Evolutionary conservation across 2,113 vertebrate genomes (phyloP), one percentile per base, ranked within the genome.

Genomic region (Rhagologus leucostigma): DNA sequence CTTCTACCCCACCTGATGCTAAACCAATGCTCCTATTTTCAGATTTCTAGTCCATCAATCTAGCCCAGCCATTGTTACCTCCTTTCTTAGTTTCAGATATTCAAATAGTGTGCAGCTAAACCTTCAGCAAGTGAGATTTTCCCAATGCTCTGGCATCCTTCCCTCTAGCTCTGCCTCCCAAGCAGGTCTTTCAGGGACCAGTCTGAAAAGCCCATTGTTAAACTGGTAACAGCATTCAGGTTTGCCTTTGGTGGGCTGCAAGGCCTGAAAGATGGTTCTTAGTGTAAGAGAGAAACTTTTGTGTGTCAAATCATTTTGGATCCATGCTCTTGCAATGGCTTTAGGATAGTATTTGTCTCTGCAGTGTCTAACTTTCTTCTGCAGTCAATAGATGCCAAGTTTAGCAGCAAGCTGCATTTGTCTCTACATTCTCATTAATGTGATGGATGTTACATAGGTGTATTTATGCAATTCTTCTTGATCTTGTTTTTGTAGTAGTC

Each of bases 401-500:
- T 89, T 46, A 84, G 86, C 82, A 80, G 60, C 29, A 79, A 73
- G 64, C 33, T 83, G 75, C 77, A 95, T 90, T 92, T 81, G 69
- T 81, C 67, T 96, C 71, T 71, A 41, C 19, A 5, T 73, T 94
- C 88, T 91, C 73, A 65, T 89, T 87, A 84, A 70, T 15, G 39
- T 87, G 93, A 90, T 83, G 44, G 68, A 74, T 92, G 88, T 56
- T 95, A 87, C 78, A 89, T 94, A 93, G 76, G 90, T 90, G 77
- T 69, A 89, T 93, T 94, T 96, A 96, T 96, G 89, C 80, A 92
- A 90, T 95, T 90, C 83, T 88, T 96, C 91, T 94, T 92, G 83
- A 91, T 95, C 92, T 96, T 89, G 90, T 96, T 97, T 95, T 94
- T 86, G 89, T 87, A 96, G 77, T 82, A 74, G 84, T 87, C 90